phyloP scores from a whole-genome alignment of 2,113 vertebrate species.

The Ophthalmolycus amberensis region DNA sequence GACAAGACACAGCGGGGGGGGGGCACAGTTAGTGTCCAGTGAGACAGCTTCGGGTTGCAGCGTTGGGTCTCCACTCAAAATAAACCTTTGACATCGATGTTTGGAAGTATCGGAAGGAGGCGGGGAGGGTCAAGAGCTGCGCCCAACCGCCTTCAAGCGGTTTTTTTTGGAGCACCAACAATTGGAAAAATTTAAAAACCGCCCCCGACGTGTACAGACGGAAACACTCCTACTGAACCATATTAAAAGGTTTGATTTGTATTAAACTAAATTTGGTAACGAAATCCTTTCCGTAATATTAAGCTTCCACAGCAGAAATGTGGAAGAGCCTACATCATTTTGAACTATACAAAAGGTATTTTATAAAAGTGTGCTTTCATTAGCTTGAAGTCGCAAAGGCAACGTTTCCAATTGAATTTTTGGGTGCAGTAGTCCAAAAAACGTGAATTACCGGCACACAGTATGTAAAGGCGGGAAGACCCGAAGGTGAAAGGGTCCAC shows the following conservation, averaged over 20 bases:
- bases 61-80: not conserved
- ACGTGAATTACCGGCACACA: not conserved
- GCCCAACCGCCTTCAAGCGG: not conserved
- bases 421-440: not conserved
- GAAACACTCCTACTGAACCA: not conserved
- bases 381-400: not conserved
- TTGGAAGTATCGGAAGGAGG: not conserved
- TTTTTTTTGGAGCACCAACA: not conserved
- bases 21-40: conserved; percentile 10
- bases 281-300: not conserved
- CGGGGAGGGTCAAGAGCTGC: not conserved
- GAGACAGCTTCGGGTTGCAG: conserved; percentile 24
- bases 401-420: not conserved
- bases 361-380: conserved; percentile 4
- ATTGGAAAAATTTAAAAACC: not conserved
- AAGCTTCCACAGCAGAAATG: not conserved
- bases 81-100: not conserved
- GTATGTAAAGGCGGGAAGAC: not conserved
- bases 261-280: not conserved
- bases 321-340: not conserved
- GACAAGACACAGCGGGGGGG: conserved; percentile 47
- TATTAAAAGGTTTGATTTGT: not conserved
- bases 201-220: no score
- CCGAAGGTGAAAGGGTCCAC: no score
- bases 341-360: not conserved